A percentile compares a stretch with the other conserved stretches of the same genome.
phyloP scores from a whole-genome alignment of 2,113 vertebrate species.

The Daphoenositta chrysoptera region DNA sequence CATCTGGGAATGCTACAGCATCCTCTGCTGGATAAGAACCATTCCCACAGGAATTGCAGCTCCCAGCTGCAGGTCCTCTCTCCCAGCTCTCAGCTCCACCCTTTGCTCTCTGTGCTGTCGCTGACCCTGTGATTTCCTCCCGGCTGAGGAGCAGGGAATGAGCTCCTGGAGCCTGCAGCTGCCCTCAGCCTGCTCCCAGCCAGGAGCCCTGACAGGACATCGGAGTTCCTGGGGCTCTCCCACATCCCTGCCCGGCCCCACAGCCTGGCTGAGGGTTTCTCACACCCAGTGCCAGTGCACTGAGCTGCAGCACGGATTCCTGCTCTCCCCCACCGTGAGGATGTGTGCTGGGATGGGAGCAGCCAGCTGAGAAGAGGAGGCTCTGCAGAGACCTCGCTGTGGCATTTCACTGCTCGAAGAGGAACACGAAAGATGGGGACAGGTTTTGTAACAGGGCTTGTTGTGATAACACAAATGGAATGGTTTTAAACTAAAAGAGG shows the following conservation, averaged over 20 bases:
- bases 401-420: not conserved
- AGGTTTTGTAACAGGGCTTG: not conserved
- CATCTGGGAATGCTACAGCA: not conserved
- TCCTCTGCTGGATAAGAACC: not conserved
- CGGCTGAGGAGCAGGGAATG: fast-evolving
- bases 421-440: not conserved
- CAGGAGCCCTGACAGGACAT: not conserved
- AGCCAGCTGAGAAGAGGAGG: not conserved
- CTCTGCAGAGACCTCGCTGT: not conserved
- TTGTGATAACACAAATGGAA: not conserved
- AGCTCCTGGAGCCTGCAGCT: not conserved
- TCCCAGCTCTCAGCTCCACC: not conserved
- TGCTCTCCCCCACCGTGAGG: not conserved
- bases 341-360: not conserved
- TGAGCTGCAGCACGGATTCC: not conserved
- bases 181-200: not conserved
- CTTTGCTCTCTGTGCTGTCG: not conserved
- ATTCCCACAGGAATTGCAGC: not conserved
- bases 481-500: not conserved
- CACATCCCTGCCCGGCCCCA: fast-evolving
- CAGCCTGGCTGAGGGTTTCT: not conserved
- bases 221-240: not conserved
- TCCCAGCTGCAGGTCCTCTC: not conserved
- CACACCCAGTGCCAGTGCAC: fast-evolving
- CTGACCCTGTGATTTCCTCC: not conserved